These are phyloP conservation scores for Stramonita haemastoma DNA, from an alignment of 2,888 invertebrate genomes.

Conservation along the genomic window DNA sequence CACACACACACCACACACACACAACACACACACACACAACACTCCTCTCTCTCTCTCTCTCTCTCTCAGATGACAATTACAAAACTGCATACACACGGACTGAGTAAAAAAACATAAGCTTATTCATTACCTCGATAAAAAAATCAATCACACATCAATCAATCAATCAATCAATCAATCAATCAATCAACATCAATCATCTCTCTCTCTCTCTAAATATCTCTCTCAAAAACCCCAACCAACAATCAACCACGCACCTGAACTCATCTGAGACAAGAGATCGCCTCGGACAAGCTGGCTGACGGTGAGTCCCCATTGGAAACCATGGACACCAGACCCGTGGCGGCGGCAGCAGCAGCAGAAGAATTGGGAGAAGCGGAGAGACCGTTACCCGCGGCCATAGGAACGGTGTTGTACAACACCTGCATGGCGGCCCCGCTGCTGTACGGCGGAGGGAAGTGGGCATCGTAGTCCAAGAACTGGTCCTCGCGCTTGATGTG, in stretches of 20 bases:
- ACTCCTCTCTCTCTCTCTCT: too few species aligned
- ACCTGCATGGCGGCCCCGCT: slow-evolving; percentile 29
- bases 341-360: neutral
- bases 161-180: too few species aligned
- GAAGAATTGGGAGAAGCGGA: neutral
- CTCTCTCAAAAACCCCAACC: too few species aligned
- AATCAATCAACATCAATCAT: neutral
- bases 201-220: too few species aligned
- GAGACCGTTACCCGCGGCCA: slow-evolving; percentile 24
- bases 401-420: slow-evolving; percentile 39
- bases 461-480: slow-evolving; percentile 50
- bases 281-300: slow-evolving; percentile 34
- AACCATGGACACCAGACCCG: slow-evolving; percentile 14
- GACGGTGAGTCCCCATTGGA: neutral
- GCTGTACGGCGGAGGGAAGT: slow-evolving; percentile 38
- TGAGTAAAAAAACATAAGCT: neutral
- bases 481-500: slow-evolving; percentile 52
- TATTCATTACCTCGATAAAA: too few species aligned
- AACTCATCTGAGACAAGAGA: slow-evolving; percentile 38
- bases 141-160: neutral
- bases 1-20: too few species aligned
- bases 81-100: too few species aligned
- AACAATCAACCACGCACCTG: slow-evolving; percentile 1
- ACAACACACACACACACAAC: too few species aligned
- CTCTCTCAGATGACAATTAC: too few species aligned